Base-by-base conservation (phyloP, 2,113 vertebrate genomes). In the Podarcis cretensis region DNA sequence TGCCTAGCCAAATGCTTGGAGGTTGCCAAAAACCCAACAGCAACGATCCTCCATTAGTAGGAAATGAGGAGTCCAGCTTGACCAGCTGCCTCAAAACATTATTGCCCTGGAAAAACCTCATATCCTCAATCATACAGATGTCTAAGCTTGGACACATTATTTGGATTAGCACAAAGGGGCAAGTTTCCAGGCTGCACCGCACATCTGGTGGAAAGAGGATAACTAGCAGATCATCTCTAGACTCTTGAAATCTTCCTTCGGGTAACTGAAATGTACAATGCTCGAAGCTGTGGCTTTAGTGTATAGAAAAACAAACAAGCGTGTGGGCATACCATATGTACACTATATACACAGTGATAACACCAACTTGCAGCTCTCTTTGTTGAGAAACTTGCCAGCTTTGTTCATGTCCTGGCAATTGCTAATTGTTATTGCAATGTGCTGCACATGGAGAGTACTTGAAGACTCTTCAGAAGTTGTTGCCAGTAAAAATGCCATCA, bases 171-270 rank as follows among this genome's bases (percentile, higher is more conserved):
- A 12, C 35, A 79, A 30, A 35, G 40, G 21, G 81, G 66, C 65
- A 84, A 27, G 6, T 74, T 84, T 90, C 86, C 85, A 87, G 81
- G 14, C 23, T 71, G 30, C 77, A 80, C 65, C 48, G 37, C 75
- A 87, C 81, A 81, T 32, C 76, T 84, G 81, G 74, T 63, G 69
- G 57, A 66, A 80, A 87, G 23, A 73, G 27, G 14, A 35, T 69
- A 75, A 63, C 78, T 80, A 78, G 63, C 27, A 65, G 74, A 43
- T 66, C 54, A 40, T 63, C 35, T 77, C n/a, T 68, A 35, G 35
- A 43, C 6, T 32, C 25, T 78, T 57, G 21, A 83, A 68, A 73
- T 79, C 74, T 57, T 71, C 18, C 30, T 71, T 32, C 35, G 21
- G 4, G 9, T 54, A 65, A 48, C 32, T 30, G 32, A 54, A 71